Evolutionary conservation across 2,888 invertebrate species (phyloP).

Genomic region (Scaptomyza reducta): DNA sequence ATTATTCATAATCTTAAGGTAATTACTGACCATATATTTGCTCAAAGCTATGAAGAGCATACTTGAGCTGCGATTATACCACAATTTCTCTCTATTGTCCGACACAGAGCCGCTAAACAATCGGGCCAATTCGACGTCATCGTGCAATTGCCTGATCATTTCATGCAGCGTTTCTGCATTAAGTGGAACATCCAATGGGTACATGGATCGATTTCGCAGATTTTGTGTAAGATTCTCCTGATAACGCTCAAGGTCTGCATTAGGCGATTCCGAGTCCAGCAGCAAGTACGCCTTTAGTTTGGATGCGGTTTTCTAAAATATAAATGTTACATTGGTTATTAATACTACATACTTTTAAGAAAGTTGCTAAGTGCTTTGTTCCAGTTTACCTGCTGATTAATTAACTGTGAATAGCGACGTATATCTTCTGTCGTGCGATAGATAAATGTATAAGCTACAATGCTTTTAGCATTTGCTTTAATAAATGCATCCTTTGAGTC

Average conservation of each 20-base stretch:
- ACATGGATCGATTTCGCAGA: background rate
- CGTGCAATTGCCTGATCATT: conserved; percentile 59
- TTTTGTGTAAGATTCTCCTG: conserved; percentile 24
- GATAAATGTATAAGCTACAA: conserved; percentile 66
- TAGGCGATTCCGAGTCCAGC: conserved; percentile 36
- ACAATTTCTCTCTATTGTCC: conserved; percentile 37
- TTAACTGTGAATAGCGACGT: conserved; percentile 29
- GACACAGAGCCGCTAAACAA: conserved; percentile 61
- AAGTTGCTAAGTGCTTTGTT: background rate
- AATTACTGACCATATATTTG: conserved; percentile 13
- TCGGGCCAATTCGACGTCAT: conserved; percentile 52
- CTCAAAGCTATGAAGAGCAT: conserved; percentile 59
- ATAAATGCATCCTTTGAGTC: conserved; percentile 61
- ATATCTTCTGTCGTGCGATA: conserved; percentile 67
- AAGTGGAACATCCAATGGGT: conserved; percentile 15
- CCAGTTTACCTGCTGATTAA: conserved; percentile 46
- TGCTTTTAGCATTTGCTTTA: conserved; percentile 42
- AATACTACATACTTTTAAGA: too few species aligned
- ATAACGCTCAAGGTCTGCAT: conserved; percentile 18
- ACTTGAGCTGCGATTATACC: conserved; percentile 61
- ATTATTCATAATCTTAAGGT: background rate
- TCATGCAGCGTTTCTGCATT: conserved; percentile 58
- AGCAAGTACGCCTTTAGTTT: conserved; percentile 60
- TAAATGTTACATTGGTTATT: background rate
- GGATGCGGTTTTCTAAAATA: conserved; percentile 40